Conservation (phyloP, 2,888 invertebrate genomes). For the Nemotelus pantherinus region DNA sequence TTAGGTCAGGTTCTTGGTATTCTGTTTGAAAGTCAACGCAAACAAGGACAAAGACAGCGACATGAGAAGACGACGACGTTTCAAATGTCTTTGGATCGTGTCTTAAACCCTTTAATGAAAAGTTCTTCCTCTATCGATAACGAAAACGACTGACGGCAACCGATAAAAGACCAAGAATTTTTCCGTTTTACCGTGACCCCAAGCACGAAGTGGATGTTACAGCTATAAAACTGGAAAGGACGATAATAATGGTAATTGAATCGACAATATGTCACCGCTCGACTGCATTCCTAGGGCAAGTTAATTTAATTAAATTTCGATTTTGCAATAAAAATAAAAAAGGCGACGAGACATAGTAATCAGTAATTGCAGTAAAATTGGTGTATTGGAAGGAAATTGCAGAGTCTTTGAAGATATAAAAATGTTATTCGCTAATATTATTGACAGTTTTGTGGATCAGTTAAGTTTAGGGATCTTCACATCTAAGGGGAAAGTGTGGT, state of each 20-base stretch:
- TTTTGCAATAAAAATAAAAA: conserved; percentile 7
- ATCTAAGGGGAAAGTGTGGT: too few relatives aligned
- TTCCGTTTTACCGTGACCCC: neutral
- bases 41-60: too few relatives aligned
- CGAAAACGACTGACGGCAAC: neutral
- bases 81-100: neutral
- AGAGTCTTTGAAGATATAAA: too few relatives aligned
- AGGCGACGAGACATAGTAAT: neutral
- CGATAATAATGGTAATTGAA: conserved; percentile 20
- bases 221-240: neutral
- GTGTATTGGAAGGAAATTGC: too few relatives aligned
- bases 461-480: too few relatives aligned
- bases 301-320: conserved; percentile 26
- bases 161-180: neutral
- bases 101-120: conserved; percentile 22
- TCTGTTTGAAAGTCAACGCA: too few relatives aligned
- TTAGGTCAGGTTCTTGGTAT: neutral
- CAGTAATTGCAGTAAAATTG: too few relatives aligned
- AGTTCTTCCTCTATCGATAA: conserved; percentile 14
- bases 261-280: conserved; percentile 19
- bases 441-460: too few relatives aligned
- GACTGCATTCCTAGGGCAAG: neutral
- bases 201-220: neutral
- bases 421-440: too few relatives aligned
- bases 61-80: neutral